Base-by-base conservation (phyloP, 2,113 vertebrate genomes). In the Dicerorhinus sumatrensis region DNA sequence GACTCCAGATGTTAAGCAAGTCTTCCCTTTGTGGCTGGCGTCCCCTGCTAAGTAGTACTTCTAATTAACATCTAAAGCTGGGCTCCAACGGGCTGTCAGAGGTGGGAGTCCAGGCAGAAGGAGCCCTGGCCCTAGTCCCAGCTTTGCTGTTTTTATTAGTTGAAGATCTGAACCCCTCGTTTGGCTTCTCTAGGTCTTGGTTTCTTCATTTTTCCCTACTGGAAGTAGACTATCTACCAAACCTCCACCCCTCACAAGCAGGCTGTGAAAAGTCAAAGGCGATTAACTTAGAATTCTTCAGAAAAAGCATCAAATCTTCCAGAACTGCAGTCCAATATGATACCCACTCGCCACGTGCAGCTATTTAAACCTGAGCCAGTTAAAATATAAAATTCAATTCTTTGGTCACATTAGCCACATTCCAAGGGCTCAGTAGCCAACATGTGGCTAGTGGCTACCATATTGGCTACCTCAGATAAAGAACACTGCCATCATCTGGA, bases 1-100 rank as follows among this genome's bases (percentile, higher is more conserved):
- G 96, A 96, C 91, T 98, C 95, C 98, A 98, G 97, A 97, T 96
- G 95, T 96, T n/a, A 88, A 58, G 96, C 84, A 90, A 98, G 90
- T n/a, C 81, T 92, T 82, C 92, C 72, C 79, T 96, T 76, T 79
- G 94, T 85, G 97, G 93, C 79, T 39, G 73, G 94, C 89, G 92
- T 85, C 83, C 92, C 87, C 83, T 54, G 75, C 72, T 95, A 86
- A 97, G 90, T 46, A 65, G 56, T 62, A 85, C 87, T 92, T 94
- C 86, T 95, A 96, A 97, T 98, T 97, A 98, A 97, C 84, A 88
- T 94, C 72, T 81, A 85, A 77, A 54, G 89, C 79, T 29, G 21
- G 94, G 69, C 77, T 96, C 56, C 1, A 39, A 27, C 80, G 60
- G 95, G 86, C 92, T 84, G 69, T 65, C 39, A 72, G 96, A 79